Evolutionary conservation across 1,140 invertebrate genomes (phyloP).

Genomic region (Galendromus occidentalis): DNA sequence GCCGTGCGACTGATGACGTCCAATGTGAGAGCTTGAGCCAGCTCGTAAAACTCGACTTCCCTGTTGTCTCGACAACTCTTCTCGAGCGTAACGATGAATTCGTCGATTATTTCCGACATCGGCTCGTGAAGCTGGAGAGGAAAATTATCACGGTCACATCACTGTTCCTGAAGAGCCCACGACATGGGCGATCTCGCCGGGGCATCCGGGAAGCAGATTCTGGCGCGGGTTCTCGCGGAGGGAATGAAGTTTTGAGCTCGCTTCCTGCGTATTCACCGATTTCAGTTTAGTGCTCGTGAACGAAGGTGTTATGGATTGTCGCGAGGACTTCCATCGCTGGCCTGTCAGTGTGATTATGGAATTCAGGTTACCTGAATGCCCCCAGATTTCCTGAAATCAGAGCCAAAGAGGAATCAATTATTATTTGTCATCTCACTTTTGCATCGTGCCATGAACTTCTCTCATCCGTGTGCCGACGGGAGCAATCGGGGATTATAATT

Average conservation of each 20-base stretch:
- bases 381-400: neutral
- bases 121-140: constrained; percentile 17
- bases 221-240: too few relatives aligned
- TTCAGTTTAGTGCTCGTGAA: constrained; percentile 32
- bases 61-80: neutral
- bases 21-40: constrained; percentile 29
- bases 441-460: too few relatives aligned
- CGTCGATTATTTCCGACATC: constrained; percentile 24
- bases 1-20: constrained; percentile 27
- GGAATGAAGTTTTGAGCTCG: too few relatives aligned
- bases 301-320: constrained; percentile 30
- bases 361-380: neutral
- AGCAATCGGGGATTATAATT: too few relatives aligned
- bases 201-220: too few relatives aligned
- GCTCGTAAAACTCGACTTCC: constrained; percentile 21
- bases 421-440: too few relatives aligned
- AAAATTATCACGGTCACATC: neutral
- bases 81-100: constrained; percentile 20
- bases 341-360: constrained; percentile 21
- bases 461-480: too few relatives aligned
- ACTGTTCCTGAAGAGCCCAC: neutral
- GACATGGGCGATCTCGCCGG: neutral
- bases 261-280: neutral
- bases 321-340: constrained; percentile 30
- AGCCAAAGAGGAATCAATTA: too few relatives aligned